Base-by-base conservation (phyloP, 2,888 invertebrate genomes). In the Synergus laeviventris region DNA sequence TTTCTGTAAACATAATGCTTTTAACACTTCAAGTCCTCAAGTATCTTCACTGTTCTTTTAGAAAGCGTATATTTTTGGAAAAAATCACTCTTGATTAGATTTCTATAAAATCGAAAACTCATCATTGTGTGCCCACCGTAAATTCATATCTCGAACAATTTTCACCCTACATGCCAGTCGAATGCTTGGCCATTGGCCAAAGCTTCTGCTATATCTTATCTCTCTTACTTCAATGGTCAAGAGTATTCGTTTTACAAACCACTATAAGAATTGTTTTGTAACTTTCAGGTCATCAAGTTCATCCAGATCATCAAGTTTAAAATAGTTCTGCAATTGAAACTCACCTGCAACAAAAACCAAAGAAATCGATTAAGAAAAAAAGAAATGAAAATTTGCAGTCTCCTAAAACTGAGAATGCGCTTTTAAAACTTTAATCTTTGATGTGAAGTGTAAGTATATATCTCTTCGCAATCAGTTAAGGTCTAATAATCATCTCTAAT, bases 91-190 rank as follows among this genome's bases (percentile, higher is more conserved):
- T 42, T 3, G 12, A 36, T 31, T 61, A 16, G 61, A 36, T 36
- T 62, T 62, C 39, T 62, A 38, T 62, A 62, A 38, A 18, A 39
- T 39, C 8, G 9, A 62, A 39, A 18, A 18, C n/a, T 62, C 31
- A 62, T 11, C 39, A 16, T 39, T 36, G 81, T 83, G 82, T 82
- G 79, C 83, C 82, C 78, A 83, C 86, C 86, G 87, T 89, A 88
- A 89, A 89, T 89, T 89, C 89, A 89, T 89, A 89, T 89, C 89
- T 88, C 86, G 88, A 87, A 89, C 89, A 89, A 89, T 89, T 89
- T 89, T 89, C 87, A 84, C 87, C 87, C 86, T 18, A 39, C 18
- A 31, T 31, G 31, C 0, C 31, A 31, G 62, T 18, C 38, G 62
- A 64, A 24, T 21, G 42, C 42, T 64, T 64, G 64, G 64, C 42